Evolutionary conservation across 2,888 invertebrate genomes (phyloP), one percentile per base, ranked within the genome.

Genomic region (Tupiocoris notatus): DNA sequence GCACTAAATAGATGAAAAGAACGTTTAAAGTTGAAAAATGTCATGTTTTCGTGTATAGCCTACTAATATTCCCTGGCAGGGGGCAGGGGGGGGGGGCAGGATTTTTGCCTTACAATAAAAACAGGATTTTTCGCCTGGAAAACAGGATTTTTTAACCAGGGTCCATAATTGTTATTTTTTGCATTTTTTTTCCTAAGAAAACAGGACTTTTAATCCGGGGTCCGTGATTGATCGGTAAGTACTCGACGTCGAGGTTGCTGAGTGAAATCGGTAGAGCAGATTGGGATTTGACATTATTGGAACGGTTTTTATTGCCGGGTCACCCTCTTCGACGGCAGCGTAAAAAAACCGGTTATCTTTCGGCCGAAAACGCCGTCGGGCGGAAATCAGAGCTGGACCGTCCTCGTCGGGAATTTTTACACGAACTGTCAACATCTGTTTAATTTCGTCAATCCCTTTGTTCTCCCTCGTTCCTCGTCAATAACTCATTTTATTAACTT

Each of bases 401-500:
- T 39, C 39, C 39, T 7, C 39, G 39, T 39, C 12, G 39, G 39
- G 12, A 39, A 39, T 39, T 62, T 73, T 73, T 73, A 73, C 73
- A 62, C 63, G 73, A 73, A 62, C 73, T 73, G 73, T 73, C 73
- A 73, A 73, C 73, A 73, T 39, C 73, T 58, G 54, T 73, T 73
- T 73, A 73, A 73, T 73, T 73, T 73, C 54, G 73, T 61, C 62
- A 61, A 73, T 63, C 73, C 62, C 73, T 73, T 73, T 73, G 73
- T 73, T 61, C 24, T 24, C 73, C 24, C 59, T 22, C 59, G 9
- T 22, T 56, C 23, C 39, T 3, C 70, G 70, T 59, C 70, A 70
- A 70, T 70, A 70, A 70, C 70, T 70, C 70, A 70, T 70, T 70
- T 70, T 70, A 70, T 70, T 70, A 70, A 70, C 70, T 70, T 24